phyloP scores from a whole-genome alignment of 37 sponge, comb jelly and placozoan species.

The Amphimedon queenslandica region DNA sequence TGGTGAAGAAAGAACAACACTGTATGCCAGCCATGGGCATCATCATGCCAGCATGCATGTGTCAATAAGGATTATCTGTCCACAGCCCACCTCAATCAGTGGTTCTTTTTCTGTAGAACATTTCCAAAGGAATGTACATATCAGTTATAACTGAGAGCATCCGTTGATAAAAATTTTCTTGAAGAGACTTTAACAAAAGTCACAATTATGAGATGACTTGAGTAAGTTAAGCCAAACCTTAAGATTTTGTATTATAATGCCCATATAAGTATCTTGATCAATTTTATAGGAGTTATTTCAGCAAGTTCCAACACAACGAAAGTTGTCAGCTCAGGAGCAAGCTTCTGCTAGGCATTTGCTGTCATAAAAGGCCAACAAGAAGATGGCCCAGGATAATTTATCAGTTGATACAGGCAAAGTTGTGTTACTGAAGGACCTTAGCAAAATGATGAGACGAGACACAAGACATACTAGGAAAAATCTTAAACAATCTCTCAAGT shows the following conservation, averaged over 20 bases:
- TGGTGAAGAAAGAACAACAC: no score
- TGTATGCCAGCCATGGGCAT: no score
- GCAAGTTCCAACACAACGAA: constrained; percentile 25
- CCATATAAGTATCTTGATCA: constrained; percentile 5
- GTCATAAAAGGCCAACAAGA: constrained; percentile 18
- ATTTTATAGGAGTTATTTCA: no score
- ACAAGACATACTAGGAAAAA: no score
- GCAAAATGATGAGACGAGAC: no score
- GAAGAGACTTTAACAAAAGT: not conserved
- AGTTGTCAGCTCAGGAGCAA: constrained; percentile 14
- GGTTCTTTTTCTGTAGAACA: constrained; percentile 6
- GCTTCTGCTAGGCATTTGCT: constrained; percentile 1
- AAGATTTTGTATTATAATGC: no score
- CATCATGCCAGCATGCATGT: no score
- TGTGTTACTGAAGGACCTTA: no score
- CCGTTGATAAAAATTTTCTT: not conserved
- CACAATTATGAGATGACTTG: constrained; percentile 16
- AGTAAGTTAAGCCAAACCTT: not conserved
- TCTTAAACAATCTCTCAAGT: no score
- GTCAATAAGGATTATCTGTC: no score
- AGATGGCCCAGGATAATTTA: constrained; percentile 9
- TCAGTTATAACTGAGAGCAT: not conserved
- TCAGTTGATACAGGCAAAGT: no score
- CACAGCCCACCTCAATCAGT: no score
- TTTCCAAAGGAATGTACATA: constrained; percentile 13